phyloP scores from a whole-genome alignment of 1,140 invertebrate species.

The Papilio polytes region DNA sequence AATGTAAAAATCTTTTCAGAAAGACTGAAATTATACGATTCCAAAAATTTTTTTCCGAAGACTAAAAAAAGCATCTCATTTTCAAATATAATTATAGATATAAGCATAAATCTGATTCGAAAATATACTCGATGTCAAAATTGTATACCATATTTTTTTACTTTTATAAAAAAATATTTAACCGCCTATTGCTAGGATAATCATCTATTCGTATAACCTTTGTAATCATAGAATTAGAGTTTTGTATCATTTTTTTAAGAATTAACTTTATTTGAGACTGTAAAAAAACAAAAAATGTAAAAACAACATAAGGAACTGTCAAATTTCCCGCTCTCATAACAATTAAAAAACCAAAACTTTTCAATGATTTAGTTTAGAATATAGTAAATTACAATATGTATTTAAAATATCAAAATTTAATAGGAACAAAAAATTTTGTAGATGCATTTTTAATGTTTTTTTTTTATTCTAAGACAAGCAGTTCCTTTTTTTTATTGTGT shows the following conservation, averaged over 20 bases:
- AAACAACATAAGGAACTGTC: slow-evolving; percentile 5
- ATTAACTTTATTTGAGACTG: background rate
- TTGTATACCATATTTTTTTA: slow-evolving; percentile 2
- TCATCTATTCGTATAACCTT: background rate
- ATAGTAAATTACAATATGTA: background rate
- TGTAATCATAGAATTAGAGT: slow-evolving; percentile 9
- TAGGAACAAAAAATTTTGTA: too few species aligned
- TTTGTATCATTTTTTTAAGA: slow-evolving; percentile 8
- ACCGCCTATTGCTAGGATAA: background rate
- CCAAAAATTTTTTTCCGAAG: background rate
- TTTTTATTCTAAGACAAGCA: too few species aligned
- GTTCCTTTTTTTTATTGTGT: too few species aligned
- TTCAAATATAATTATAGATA: too few species aligned
- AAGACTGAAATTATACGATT: slow-evolving; percentile 19
- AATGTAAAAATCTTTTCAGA: background rate
- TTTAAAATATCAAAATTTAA: background rate
- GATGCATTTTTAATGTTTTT: background rate
- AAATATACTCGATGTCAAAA: background rate
- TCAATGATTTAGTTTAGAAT: background rate
- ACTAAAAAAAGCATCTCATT: too few species aligned
- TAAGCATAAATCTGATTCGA: background rate
- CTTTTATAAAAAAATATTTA: background rate
- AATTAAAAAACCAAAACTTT: background rate
- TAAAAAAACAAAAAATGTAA: background rate
- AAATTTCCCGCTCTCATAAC: background rate